Evolutionary conservation across 2,797 vertebrate genomes (phyloP), one percentile per base, ranked within the genome.

Genomic region (Sebastes hubbsi): DNA sequence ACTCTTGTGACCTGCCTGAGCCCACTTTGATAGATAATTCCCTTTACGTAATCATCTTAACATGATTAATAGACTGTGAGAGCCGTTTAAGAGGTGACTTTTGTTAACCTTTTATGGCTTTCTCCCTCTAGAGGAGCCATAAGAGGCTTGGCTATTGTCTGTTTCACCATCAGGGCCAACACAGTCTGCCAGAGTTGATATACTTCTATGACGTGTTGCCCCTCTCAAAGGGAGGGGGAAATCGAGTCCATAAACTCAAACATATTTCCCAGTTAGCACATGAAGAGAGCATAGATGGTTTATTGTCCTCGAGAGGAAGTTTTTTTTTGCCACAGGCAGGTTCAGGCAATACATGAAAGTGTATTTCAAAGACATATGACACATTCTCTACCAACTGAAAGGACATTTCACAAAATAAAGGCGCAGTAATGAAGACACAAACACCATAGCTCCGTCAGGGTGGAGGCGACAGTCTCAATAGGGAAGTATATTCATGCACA

Each of bases 11-110:
- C 86, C 86, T 58, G 83, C 75, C 85, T 81, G 74, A 83, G 86
- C 80, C 76, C 83, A 72, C 74, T 89, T 78, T 65, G 78, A 92
- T 84, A 82, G 89, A 91, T 93, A 92, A 94, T 81, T 89, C 83
- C 78, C 71, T 75, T 91, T 92, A 92, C 46, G 78, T 90, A 92
- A 92, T 64, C 89, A 87, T 94, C 89, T 93, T 92, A 92, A 92
- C 75, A 67, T 91, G 91, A 94, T 94, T 92, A 94, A 92, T 86
- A 88, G 75, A 75, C 81, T 85, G 72, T 83, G 88, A 87, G 79
- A 91, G 84, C 76, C 56, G 20, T 87, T 85, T 79, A 83, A 90
- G 86, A 88, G 90, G 88, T 91, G 91, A 93, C 91, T 85, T 94
- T 90, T 91, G 81, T 91, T 90, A 84, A 93, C 91, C 91, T 92